Conservation (phyloP, 1,140 invertebrate genomes). For the Aphis gossypii region DNA sequence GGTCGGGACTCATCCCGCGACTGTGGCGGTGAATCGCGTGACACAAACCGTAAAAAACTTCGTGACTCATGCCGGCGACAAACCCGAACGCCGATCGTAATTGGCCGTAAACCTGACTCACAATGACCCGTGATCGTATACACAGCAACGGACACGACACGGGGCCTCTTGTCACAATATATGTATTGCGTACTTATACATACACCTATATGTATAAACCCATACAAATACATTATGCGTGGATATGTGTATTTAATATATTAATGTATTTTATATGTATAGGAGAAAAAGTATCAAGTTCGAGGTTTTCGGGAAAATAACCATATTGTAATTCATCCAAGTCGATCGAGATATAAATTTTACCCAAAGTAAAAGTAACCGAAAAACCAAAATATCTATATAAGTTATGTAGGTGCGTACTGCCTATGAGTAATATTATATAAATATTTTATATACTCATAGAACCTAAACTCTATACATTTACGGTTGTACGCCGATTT, state of each 20-base stretch:
- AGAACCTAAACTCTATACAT: not conserved
- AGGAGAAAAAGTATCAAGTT: not conserved
- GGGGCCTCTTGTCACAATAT: not conserved
- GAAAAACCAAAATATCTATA: not conserved
- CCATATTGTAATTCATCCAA: not conserved
- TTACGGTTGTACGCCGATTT: not conserved
- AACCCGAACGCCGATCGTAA: slow-evolving; percentile 1
- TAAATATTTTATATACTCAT: too few species aligned
- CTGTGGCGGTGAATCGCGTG: slow-evolving; percentile 24
- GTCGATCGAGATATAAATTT: not conserved
- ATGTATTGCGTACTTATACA: not conserved
- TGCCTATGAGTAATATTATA: not conserved
- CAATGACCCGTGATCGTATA: not conserved
- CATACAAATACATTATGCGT: not conserved
- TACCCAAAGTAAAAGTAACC: not conserved
- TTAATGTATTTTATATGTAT: too few species aligned
- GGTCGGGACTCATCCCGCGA: slow-evolving; percentile 36
- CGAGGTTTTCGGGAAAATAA: not conserved
- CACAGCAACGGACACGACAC: not conserved
- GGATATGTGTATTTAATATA: too few species aligned
- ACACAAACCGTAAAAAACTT: slow-evolving; percentile 51
- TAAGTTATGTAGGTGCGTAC: too few species aligned
- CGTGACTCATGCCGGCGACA: slow-evolving; percentile 33
- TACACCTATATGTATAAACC: not conserved
- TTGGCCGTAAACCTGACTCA: slow-evolving; percentile 36